Conservation (phyloP, 2,888 invertebrate genomes). For the Gortyna flavago region DNA sequence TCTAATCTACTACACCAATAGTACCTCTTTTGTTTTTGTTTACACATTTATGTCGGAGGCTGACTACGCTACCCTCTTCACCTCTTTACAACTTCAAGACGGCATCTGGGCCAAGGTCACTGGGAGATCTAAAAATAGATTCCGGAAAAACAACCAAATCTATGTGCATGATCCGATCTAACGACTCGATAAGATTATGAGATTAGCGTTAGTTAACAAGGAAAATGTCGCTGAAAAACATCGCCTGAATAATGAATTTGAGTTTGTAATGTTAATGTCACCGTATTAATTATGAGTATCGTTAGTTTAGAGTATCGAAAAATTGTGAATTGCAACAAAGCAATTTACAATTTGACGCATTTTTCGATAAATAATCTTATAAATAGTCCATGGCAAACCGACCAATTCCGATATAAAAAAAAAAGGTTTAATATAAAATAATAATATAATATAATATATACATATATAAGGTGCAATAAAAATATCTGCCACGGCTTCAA, state of each 20-base stretch:
- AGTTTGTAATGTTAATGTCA: neutral
- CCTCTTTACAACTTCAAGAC: neutral
- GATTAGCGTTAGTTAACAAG: conserved; percentile 4
- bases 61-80: conserved; percentile 14
- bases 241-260: neutral
- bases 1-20: neutral
- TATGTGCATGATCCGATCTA: conserved; percentile 33
- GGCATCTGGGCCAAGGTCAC: conserved; percentile 24
- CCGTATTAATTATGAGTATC: neutral
- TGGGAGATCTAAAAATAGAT: conserved; percentile 16
- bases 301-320: neutral
- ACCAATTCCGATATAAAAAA: too few species aligned
- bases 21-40: conserved; percentile 7
- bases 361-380: neutral
- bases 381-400: too few species aligned
- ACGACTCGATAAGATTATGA: conserved; percentile 11
- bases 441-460: too few species aligned
- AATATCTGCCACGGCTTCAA: too few species aligned
- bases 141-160: conserved; percentile 19
- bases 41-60: neutral
- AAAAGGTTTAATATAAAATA: too few species aligned
- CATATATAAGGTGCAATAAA: too few species aligned
- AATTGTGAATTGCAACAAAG: neutral
- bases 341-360: too few species aligned
- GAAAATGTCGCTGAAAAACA: conserved; percentile 22